Evolutionary conservation across 2,797 vertebrate species (phyloP).

Genomic region (Schizopygopsis pylzovi): DNA sequence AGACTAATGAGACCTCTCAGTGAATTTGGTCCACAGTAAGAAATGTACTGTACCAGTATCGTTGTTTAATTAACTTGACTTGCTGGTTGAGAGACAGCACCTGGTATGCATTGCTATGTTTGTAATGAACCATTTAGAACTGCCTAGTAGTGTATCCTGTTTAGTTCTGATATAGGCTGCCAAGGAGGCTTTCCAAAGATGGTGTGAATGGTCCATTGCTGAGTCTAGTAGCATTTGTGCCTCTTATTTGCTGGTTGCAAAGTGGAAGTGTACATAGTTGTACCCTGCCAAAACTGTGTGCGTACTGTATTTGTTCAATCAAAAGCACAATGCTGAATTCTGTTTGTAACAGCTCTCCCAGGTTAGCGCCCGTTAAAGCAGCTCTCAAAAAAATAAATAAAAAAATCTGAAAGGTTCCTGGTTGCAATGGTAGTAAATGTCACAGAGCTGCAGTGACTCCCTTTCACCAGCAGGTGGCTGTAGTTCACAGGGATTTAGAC

Average conservation of each 20-base stretch:
- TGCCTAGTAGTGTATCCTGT: slow-evolving; percentile 27
- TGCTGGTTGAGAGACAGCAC: slow-evolving; percentile 40
- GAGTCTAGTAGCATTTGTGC: slow-evolving; percentile 15
- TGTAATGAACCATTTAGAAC: slow-evolving; percentile 4
- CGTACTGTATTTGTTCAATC: slow-evolving; percentile 19
- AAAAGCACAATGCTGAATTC: not conserved
- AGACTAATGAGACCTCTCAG: not conserved
- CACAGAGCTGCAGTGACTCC: slow-evolving; percentile 34
- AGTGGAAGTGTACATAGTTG: slow-evolving; percentile 22
- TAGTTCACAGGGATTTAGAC: slow-evolving; percentile 26
- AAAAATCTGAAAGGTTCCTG: slow-evolving; percentile 3
- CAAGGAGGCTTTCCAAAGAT: slow-evolving; percentile 3
- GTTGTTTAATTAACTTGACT: slow-evolving; percentile 1
- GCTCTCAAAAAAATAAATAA: slow-evolving; percentile 29
- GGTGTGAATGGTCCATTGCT: slow-evolving; percentile 37
- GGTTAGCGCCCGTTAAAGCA: slow-evolving; percentile 15
- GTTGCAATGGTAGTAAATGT: slow-evolving; percentile 29
- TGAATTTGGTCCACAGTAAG: slow-evolving; percentile 29
- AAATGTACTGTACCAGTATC: not conserved
- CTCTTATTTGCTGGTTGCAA: slow-evolving; percentile 50
- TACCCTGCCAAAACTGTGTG: slow-evolving; percentile 45
- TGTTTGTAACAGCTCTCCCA: slow-evolving; percentile 5
- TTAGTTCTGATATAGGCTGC: not conserved
- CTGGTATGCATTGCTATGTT: slow-evolving; percentile 23
- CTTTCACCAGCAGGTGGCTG: slow-evolving; percentile 50